phyloP scores from a whole-genome alignment of 2,888 invertebrate species.

The Augochlorella aurata region DNA sequence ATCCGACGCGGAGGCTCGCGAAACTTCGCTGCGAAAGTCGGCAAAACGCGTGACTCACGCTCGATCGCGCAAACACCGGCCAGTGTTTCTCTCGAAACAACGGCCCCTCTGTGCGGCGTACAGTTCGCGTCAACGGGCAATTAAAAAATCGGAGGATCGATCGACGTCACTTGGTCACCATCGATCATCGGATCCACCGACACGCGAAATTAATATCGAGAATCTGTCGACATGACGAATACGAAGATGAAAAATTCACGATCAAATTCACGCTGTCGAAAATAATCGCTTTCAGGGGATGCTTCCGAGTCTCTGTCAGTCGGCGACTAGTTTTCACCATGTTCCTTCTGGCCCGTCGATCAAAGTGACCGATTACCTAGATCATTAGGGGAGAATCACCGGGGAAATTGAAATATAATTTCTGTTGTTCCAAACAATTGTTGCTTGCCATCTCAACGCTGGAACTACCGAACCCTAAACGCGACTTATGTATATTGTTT shows the following conservation, averaged over 20 bases:
- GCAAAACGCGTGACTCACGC: conserved; percentile 46
- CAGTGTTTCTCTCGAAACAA: conserved; percentile 38
- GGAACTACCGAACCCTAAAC: too few relatives aligned
- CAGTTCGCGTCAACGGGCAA: not conserved
- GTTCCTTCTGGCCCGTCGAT: not conserved
- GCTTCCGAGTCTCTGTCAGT: not conserved
- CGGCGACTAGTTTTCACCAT: not conserved
- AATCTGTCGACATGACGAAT: not conserved
- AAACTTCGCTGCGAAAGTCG: conserved; percentile 20
- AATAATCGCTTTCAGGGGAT: not conserved
- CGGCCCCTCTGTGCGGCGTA: conserved; percentile 34
- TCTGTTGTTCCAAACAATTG: too few relatives aligned
- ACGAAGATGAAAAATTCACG: not conserved
- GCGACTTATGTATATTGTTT: too few relatives aligned
- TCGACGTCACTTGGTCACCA: conserved; percentile 6
- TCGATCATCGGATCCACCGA: conserved; percentile 25
- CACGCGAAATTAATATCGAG: conserved; percentile 23
- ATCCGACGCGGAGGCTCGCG: not conserved
- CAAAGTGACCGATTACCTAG: not conserved
- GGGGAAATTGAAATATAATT: too few relatives aligned
- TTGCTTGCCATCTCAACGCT: too few relatives aligned
- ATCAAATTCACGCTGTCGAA: not conserved
- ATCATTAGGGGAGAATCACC: not conserved
- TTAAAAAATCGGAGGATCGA: conserved; percentile 11
- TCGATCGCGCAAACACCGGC: conserved; percentile 31